A percentile compares a stretch with the other conserved stretches of the same genome.
Evolutionary conservation across 2,888 invertebrate genomes (phyloP).

Genomic region (Stratiomys singularior): DNA sequence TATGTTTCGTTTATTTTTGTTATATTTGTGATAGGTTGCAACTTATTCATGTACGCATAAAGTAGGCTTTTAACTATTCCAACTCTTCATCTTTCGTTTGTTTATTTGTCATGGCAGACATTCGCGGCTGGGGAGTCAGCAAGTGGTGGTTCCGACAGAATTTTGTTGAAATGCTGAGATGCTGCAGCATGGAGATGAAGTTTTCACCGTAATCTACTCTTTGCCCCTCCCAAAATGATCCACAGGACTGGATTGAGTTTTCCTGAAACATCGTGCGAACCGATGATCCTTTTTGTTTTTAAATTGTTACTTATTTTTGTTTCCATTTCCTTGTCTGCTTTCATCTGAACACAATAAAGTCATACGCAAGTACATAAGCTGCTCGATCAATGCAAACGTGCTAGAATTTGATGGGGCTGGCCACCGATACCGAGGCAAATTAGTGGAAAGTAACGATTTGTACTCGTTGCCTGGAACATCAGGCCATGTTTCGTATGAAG

Average conservation of each 20-base stretch:
- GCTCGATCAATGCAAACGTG: slow-evolving; percentile 5
- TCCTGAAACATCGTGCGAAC: too few species aligned
- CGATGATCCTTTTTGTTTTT: too few species aligned
- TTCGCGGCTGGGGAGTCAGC: background rate
- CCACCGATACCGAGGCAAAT: background rate
- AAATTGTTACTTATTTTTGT: slow-evolving; percentile 12
- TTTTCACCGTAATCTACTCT: background rate
- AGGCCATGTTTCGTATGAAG: background rate
- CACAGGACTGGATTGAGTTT: background rate
- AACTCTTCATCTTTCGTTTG: slow-evolving; percentile 10
- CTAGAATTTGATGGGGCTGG: slow-evolving; percentile 12
- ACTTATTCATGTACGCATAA: slow-evolving; percentile 34
- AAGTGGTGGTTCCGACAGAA: background rate
- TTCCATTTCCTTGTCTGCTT: slow-evolving; percentile 30
- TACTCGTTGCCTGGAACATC: background rate
- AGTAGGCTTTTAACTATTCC: slow-evolving; percentile 6
- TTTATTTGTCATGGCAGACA: slow-evolving; percentile 2
- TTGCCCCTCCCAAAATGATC: background rate
- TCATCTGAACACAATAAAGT: background rate
- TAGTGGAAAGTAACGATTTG: background rate
- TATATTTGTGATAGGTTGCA: slow-evolving; percentile 43
- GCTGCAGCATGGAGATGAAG: slow-evolving; percentile 39
- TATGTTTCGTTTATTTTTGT: slow-evolving; percentile 39
- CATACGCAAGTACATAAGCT: background rate
- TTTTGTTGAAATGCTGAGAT: slow-evolving; percentile 30